These are phyloP conservation scores for Ameiurus melas DNA, from an alignment of 2,113 vertebrate genomes.

Conservation along the genomic window DNA sequence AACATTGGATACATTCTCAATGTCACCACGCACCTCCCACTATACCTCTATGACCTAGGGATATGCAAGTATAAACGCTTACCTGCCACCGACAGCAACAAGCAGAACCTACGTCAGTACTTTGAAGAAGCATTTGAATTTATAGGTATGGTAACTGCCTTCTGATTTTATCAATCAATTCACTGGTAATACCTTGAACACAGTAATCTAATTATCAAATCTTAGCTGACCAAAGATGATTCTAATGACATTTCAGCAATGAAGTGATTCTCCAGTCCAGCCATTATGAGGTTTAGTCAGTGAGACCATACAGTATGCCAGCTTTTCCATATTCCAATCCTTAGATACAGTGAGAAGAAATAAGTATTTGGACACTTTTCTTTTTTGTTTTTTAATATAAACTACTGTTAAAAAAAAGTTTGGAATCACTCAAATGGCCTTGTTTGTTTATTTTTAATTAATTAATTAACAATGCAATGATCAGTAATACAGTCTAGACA, in stretches of 20 bases:
- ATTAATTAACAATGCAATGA: too few species aligned
- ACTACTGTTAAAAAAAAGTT: too few species aligned
- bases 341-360: neutral
- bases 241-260: neutral
- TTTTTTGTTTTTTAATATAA: neutral
- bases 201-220: neutral
- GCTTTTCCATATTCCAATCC: neutral
- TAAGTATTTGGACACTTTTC: neutral
- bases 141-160: constrained; percentile 79
- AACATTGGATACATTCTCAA: constrained; percentile 94
- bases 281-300: neutral
- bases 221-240: neutral
- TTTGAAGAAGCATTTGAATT: constrained; percentile 99
- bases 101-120: constrained; percentile 98
- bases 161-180: neutral
- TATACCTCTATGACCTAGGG: constrained; percentile 93
- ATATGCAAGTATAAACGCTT: constrained; percentile 93
- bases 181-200: neutral
- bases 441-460: too few species aligned
- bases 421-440: too few species aligned
- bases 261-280: neutral
- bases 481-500: too few species aligned
- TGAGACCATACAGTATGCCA: neutral
- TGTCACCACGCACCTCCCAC: constrained; percentile 95
- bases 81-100: constrained; percentile 97